Percentiles rank a stretch among this genome's conserved stretches.
phyloP scores from a whole-genome alignment of 2,888 invertebrate genomes.

The Drosophila flavopinicola region DNA sequence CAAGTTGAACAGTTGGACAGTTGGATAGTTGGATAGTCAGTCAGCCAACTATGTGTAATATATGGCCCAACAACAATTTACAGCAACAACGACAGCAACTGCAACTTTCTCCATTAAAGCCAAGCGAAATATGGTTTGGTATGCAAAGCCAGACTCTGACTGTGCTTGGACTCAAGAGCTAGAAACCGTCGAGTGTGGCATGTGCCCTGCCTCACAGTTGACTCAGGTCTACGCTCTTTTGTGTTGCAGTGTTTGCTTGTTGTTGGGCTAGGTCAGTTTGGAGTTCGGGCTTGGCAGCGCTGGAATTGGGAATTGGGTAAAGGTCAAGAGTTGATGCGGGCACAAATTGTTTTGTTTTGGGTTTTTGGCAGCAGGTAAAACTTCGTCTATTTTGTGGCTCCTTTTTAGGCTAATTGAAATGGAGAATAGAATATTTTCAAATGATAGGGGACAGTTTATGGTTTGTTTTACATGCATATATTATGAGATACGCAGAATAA shows the following conservation, averaged over 20 bases:
- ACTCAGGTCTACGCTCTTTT: background rate
- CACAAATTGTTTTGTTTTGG: background rate
- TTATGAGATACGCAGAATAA: too few species aligned
- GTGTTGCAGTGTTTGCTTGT: constrained; percentile 25
- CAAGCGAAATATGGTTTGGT: constrained; percentile 52
- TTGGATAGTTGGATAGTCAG: constrained; percentile 46
- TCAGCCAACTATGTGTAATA: constrained; percentile 46
- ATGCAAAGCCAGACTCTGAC: constrained; percentile 54
- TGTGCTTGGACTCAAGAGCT: constrained; percentile 16
- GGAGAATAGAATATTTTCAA: too few species aligned
- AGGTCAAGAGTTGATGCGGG: constrained; percentile 32
- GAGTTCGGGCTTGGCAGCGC: background rate
- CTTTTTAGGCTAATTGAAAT: background rate
- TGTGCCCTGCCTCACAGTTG: constrained; percentile 28
- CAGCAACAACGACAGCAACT: constrained; percentile 33
- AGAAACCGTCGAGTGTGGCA: constrained; percentile 42
- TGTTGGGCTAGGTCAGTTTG: constrained; percentile 45
- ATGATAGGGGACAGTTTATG: too few species aligned
- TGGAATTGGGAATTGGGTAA: constrained; percentile 31
- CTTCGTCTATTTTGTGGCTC: background rate
- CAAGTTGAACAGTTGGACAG: constrained; percentile 40
- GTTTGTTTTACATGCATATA: too few species aligned
- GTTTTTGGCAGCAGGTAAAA: background rate
- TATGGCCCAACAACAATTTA: constrained; percentile 46
- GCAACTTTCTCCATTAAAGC: constrained; percentile 69